A percentile compares a stretch with the other conserved stretches of the same genome.
phyloP scores from a whole-genome alignment of 2,113 vertebrate species.

The Circaetus gallicus region DNA sequence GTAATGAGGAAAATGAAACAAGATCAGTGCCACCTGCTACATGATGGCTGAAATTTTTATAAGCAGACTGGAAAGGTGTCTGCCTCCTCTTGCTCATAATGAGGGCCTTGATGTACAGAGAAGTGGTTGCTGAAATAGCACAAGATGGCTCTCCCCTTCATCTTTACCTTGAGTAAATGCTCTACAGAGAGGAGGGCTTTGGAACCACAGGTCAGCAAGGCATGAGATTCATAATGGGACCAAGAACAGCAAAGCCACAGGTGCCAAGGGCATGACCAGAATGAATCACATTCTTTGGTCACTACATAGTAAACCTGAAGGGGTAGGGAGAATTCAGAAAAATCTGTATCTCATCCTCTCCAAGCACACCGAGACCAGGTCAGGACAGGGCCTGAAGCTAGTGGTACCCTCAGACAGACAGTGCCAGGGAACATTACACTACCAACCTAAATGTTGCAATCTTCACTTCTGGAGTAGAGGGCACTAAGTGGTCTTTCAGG shows the following conservation, averaged over 20 bases:
- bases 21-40: background rate
- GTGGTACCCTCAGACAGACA: background rate
- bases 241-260: background rate
- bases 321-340: background rate
- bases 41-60: background rate
- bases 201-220: background rate
- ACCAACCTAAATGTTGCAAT: background rate
- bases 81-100: background rate
- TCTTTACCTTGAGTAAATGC: background rate
- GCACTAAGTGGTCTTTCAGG: background rate
- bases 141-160: background rate
- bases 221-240: background rate
- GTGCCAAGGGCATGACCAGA: background rate
- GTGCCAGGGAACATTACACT: background rate
- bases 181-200: background rate
- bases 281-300: background rate
- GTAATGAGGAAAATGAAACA: background rate
- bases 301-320: background rate
- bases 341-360: background rate
- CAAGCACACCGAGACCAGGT: background rate
- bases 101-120: background rate
- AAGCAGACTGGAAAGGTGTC: background rate
- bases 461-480: background rate
- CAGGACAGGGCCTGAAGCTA: background rate
- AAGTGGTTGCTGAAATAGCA: background rate